Evolutionary conservation across 2,888 invertebrate genomes (phyloP).

Genomic region (Ichneumoninae sp.): DNA sequence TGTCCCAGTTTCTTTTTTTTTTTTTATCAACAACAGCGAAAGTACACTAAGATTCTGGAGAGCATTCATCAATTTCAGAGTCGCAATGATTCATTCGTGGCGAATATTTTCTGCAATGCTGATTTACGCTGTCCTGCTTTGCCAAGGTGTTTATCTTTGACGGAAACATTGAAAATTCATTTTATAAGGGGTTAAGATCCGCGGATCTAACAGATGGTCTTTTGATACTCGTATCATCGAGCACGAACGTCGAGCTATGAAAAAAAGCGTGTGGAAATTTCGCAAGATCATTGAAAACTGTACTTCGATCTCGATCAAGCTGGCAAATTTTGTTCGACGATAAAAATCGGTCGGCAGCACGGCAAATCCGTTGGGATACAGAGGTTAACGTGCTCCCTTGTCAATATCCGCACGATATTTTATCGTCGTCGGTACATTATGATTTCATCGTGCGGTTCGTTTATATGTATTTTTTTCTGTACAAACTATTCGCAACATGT

Average conservation of each 20-base stretch:
- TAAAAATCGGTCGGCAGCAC: not conserved
- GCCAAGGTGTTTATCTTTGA: not conserved
- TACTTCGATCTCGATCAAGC: not conserved
- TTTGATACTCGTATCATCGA: not conserved
- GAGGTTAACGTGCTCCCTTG: conserved; percentile 10
- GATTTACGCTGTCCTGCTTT: not conserved
- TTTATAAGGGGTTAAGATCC: conserved; percentile 1
- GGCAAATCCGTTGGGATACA: not conserved
- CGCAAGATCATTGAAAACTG: not conserved
- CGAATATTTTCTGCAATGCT: not conserved
- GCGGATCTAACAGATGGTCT: not conserved
- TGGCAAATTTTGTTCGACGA: not conserved
- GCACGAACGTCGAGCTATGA: not conserved
- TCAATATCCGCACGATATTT: not conserved
- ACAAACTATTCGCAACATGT: not conserved
- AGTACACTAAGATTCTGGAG: not conserved
- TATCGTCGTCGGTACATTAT: not conserved
- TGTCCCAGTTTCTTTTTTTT: not conserved
- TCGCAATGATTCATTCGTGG: not conserved
- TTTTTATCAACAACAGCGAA: not conserved
- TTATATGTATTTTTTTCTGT: not conserved
- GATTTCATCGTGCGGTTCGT: not conserved
- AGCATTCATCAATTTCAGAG: not conserved
- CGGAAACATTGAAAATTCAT: not conserved
- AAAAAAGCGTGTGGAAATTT: not conserved